phyloP scores from a whole-genome alignment of 2,888 invertebrate genomes.

The Oegoconia quadripuncta region DNA sequence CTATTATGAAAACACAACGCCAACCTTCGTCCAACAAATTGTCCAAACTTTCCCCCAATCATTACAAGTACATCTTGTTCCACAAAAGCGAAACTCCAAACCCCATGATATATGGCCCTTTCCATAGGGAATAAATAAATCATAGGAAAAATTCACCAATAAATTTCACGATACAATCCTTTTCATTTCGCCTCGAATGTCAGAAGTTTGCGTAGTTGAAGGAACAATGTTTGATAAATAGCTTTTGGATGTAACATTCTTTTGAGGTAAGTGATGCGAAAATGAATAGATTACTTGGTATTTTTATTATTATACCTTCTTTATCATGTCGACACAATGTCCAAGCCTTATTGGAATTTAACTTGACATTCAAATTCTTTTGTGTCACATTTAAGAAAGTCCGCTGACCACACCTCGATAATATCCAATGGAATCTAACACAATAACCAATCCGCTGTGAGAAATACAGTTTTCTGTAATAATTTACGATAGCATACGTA shows the following conservation, averaged over 20 bases:
- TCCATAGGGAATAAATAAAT: conserved; percentile 26
- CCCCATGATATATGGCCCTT: conserved; percentile 8
- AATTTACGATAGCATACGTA: too few species aligned
- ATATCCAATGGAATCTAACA: too few species aligned
- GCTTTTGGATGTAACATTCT: not conserved
- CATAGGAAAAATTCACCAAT: conserved; percentile 17
- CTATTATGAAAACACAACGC: too few species aligned
- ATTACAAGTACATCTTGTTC: conserved; percentile 3
- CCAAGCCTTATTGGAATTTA: too few species aligned
- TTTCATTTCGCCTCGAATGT: conserved; percentile 12
- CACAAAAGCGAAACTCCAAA: conserved; percentile 13
- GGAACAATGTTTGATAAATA: conserved; percentile 2
- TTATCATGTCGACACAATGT: not conserved
- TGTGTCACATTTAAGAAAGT: too few species aligned
- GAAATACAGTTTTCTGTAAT: too few species aligned
- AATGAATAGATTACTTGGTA: not conserved
- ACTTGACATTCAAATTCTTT: too few species aligned
- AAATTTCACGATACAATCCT: conserved; percentile 11
- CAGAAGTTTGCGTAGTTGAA: conserved; percentile 10
- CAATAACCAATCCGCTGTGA: too few species aligned
- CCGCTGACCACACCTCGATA: not conserved
- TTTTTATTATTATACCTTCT: not conserved
- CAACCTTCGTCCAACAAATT: conserved; percentile 14
- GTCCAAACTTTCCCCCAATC: conserved; percentile 14
- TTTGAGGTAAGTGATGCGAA: not conserved